Conservation (phyloP, 2,113 vertebrate genomes). For the Tupaia chinensis region DNA sequence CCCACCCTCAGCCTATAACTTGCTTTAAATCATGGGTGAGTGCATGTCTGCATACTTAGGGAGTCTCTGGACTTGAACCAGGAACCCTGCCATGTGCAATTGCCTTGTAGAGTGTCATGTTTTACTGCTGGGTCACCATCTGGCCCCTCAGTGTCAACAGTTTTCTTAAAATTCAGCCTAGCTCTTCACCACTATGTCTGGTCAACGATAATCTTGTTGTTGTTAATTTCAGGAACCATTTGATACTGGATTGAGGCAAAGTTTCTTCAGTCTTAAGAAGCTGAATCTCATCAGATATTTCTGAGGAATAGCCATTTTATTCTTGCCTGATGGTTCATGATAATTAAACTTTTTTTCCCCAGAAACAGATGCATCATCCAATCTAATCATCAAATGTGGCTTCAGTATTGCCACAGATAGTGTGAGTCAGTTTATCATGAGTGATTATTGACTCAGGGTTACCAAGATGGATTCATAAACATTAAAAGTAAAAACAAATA, state of each 20-base stretch:
- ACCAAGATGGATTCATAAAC: constrained; percentile 92
- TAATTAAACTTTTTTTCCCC: constrained; percentile 94
- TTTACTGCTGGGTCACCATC: too few species aligned
- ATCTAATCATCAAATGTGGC: constrained; percentile 94
- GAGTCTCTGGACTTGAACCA: too few species aligned
- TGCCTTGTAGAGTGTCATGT: too few species aligned
- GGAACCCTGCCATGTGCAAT: too few species aligned
- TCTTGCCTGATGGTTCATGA: constrained; percentile 95
- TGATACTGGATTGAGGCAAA: constrained; percentile 94
- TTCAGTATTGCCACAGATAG: constrained; percentile 95
- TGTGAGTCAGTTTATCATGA: constrained; percentile 94
- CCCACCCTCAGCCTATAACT: too few species aligned
- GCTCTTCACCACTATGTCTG: too few species aligned
- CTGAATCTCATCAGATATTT: constrained; percentile 94
- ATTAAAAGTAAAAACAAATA: constrained; percentile 88
- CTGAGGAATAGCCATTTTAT: constrained; percentile 96
- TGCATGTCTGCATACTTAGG: too few species aligned
- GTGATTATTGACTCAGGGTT: constrained; percentile 93
- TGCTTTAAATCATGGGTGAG: too few species aligned
- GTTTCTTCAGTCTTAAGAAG: constrained; percentile 95
- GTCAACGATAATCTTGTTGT: too few species aligned
- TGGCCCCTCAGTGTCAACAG: too few species aligned
- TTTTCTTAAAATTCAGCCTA: too few species aligned
- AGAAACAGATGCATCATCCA: constrained; percentile 93
- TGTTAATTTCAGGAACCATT: constrained; percentile 86